Evolutionary conservation across 2,888 invertebrate species (phyloP).

Genomic region (Tiliacea aurago): DNA sequence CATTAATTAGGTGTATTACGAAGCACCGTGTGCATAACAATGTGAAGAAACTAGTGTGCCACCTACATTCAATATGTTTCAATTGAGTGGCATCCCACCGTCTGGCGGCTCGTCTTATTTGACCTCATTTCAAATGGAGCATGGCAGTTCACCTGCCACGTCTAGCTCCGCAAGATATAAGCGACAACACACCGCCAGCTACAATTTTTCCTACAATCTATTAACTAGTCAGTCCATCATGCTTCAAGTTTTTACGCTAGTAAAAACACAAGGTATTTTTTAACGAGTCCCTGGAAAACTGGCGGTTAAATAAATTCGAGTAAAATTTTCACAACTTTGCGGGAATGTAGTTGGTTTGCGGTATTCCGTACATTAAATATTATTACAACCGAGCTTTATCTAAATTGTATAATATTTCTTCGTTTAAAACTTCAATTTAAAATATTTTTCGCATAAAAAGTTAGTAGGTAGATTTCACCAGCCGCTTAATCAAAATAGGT

Average conservation of each 20-base stretch:
- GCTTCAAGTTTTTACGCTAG: constrained; percentile 18
- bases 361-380: constrained; percentile 39
- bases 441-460: not conserved
- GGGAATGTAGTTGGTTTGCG: constrained; percentile 8
- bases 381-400: constrained; percentile 27
- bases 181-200: constrained; percentile 33
- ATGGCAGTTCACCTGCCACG: constrained; percentile 74
- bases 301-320: constrained; percentile 25
- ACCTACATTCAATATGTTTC: constrained; percentile 80
- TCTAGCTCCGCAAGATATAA: constrained; percentile 41
- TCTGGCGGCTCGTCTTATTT: constrained; percentile 75
- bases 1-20: constrained; percentile 63
- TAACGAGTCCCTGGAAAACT: constrained; percentile 5
- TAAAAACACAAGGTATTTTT: constrained; percentile 17
- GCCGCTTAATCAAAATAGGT: not conserved
- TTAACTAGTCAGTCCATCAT: constrained; percentile 21
- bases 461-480: not conserved
- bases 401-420: constrained; percentile 17
- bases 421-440: constrained; percentile 21
- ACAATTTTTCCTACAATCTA: constrained; percentile 23
- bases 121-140: constrained; percentile 81
- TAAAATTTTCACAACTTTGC: constrained; percentile 40
- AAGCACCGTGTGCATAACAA: constrained; percentile 64
- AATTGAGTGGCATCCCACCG: constrained; percentile 80
- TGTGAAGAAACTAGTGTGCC: constrained; percentile 70